Evolutionary conservation across 2,113 vertebrate genomes (phyloP).

Genomic region (Myiozetetes cayanensis): DNA sequence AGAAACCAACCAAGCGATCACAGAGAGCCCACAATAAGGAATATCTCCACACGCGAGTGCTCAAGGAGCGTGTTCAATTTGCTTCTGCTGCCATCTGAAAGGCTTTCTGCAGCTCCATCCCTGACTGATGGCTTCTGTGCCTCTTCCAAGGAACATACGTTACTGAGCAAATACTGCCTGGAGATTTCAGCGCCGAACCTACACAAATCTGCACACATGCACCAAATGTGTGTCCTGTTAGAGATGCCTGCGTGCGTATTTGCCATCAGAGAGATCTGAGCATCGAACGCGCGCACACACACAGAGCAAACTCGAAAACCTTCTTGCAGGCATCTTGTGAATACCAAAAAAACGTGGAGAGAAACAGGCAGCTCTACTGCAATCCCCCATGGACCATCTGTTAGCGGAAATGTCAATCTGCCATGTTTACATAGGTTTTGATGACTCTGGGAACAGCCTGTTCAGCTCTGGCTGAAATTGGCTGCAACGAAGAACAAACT

Average conservation of each 20-base stretch:
- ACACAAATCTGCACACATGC: conserved; percentile 32
- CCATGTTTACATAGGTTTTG: conserved; percentile 69
- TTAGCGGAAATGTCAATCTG: conserved; percentile 68
- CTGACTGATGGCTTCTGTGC: conserved; percentile 56
- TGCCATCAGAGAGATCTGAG: conserved; percentile 48
- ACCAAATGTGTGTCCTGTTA: conserved; percentile 26
- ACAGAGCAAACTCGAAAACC: conserved; percentile 45
- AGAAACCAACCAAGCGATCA: not conserved
- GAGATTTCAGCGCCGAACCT: not conserved
- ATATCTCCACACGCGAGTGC: not conserved
- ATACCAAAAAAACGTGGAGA: conserved; percentile 51
- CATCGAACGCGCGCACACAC: not conserved
- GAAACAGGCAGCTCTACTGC: conserved; percentile 56
- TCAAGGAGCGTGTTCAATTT: not conserved
- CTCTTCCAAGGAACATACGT: conserved; percentile 64
- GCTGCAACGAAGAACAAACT: conserved; percentile 64
- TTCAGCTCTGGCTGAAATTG: conserved; percentile 65
- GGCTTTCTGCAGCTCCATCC: conserved; percentile 4
- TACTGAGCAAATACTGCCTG: conserved; percentile 58
- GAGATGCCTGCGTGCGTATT: conserved; percentile 29
- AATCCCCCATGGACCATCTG: conserved; percentile 59
- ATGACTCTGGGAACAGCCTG: conserved; percentile 70
- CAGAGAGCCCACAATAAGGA: not conserved
- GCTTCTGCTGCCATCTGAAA: conserved; percentile 45
- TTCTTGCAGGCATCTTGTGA: conserved; percentile 64